phyloP scores from a whole-genome alignment of 92 coral and sea anemone species.

The Porites evermanni region DNA sequence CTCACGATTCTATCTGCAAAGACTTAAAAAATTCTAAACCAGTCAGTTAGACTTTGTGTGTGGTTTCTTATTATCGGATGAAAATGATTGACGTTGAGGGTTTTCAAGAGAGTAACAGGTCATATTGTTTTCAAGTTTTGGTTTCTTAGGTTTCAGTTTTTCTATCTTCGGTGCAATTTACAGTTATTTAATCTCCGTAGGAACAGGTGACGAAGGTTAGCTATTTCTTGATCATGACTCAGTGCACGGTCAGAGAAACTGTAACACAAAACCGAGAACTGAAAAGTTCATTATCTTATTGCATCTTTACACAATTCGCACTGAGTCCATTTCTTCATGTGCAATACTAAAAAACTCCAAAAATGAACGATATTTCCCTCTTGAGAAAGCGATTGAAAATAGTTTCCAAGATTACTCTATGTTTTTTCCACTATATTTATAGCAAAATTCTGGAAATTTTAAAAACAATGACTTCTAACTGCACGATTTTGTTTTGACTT shows the following conservation, averaged over 20 bases:
- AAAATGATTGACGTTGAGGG: too few species aligned
- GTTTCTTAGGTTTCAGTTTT: too few species aligned
- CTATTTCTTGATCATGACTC: background rate
- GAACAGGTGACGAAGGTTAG: background rate
- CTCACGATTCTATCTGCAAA: too few species aligned
- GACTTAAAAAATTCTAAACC: too few species aligned
- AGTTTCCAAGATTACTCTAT: background rate
- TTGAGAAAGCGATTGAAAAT: background rate
- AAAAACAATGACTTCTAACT: background rate
- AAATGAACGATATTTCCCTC: background rate
- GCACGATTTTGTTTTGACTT: background rate
- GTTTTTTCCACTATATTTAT: too few species aligned
- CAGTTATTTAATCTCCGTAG: too few species aligned
- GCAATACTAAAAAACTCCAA: background rate
- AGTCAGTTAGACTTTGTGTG: too few species aligned
- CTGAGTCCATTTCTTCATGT: background rate
- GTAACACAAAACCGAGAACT: background rate
- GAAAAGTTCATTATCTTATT: too few species aligned
- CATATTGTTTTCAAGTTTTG: too few species aligned
- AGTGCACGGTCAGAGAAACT: background rate
- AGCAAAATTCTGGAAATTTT: background rate
- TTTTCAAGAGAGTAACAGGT: too few species aligned
- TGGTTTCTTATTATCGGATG: too few species aligned
- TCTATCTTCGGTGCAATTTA: too few species aligned
- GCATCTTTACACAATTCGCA: background rate